These are phyloP conservation scores for Telmatochromis sp. DNA, from an alignment of 2,113 vertebrate genomes.

Conservation along the genomic window DNA sequence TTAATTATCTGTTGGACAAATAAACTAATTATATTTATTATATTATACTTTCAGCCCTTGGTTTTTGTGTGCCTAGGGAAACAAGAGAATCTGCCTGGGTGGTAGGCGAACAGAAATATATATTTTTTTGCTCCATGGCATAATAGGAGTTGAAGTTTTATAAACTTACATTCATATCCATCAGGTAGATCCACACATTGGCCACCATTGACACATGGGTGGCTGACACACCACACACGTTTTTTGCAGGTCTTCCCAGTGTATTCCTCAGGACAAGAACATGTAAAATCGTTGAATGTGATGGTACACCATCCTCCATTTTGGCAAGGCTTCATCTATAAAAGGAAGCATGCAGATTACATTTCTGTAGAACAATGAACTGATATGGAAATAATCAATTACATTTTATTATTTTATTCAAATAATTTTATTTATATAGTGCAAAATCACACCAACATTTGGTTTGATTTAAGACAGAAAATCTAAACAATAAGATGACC, in stretches of 20 bases:
- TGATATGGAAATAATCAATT: not conserved
- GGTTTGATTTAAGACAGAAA: not conserved
- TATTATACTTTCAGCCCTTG: not conserved
- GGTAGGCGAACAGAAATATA: not conserved
- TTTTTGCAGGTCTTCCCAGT: slow-evolving; percentile 82
- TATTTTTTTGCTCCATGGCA: not conserved
- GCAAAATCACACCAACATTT: not conserved
- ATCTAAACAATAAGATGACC: not conserved
- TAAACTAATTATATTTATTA: not conserved
- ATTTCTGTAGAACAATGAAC: not conserved
- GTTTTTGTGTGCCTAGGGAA: not conserved
- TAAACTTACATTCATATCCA: slow-evolving; percentile 87
- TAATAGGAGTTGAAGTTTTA: not conserved
- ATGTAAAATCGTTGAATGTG: slow-evolving; percentile 92
- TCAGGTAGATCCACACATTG: slow-evolving; percentile 78
- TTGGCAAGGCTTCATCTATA: slow-evolving; percentile 79
- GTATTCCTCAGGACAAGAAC: slow-evolving; percentile 78
- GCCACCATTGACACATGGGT: slow-evolving; percentile 76
- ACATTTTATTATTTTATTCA: not conserved
- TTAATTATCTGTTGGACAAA: not conserved
- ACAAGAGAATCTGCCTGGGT: not conserved
- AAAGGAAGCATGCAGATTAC: not conserved
- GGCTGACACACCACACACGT: slow-evolving; percentile 80
- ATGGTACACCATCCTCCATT: slow-evolving; percentile 81
- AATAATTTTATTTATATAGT: not conserved